These are phyloP conservation scores for Pogonophryne albipinna DNA, from an alignment of 2,797 vertebrate species.

Conservation along the genomic window DNA sequence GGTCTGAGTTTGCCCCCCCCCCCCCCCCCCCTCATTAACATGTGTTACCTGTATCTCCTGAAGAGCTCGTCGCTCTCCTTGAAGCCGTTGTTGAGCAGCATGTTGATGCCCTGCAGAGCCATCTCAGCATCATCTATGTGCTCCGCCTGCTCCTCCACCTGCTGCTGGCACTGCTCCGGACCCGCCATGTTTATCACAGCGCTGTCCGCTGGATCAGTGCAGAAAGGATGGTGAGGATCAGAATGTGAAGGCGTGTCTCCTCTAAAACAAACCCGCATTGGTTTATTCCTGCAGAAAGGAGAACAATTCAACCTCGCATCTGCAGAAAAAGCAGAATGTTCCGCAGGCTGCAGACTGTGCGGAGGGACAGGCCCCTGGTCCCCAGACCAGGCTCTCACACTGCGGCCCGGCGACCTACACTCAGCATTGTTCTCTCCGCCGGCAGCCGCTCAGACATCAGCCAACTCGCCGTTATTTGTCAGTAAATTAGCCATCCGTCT, in stretches of 20 bases:
- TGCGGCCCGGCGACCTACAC: conserved; percentile 1
- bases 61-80: conserved; percentile 98
- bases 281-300: conserved; percentile 45
- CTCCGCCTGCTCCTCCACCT: conserved; percentile 82
- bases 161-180: conserved; percentile 80
- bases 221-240: conserved; percentile 12
- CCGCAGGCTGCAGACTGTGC: conserved; percentile 61
- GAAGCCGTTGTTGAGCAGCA: conserved; percentile 99
- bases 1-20: too few species aligned
- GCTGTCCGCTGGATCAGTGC: conserved; percentile 40
- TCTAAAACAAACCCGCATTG: conserved; percentile 66
- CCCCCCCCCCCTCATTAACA: too few species aligned
- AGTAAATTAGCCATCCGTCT: conserved; percentile 37
- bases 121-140: conserved; percentile 93
- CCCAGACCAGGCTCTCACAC: conserved; percentile 32
- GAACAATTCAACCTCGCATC: conserved; percentile 25
- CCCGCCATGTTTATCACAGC: conserved; percentile 79
- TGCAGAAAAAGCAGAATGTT: conserved; percentile 8
- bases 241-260: conserved; percentile 33
- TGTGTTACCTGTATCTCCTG: conserved; percentile 92
- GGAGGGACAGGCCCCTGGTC: conserved; percentile 57
- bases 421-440: conserved; percentile 2
- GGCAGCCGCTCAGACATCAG: conserved; percentile 9
- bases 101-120: conserved; percentile 96
- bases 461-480: background rate